Conservation (phyloP, 2,113 vertebrate species). For the Polypterus senegalus region DNA sequence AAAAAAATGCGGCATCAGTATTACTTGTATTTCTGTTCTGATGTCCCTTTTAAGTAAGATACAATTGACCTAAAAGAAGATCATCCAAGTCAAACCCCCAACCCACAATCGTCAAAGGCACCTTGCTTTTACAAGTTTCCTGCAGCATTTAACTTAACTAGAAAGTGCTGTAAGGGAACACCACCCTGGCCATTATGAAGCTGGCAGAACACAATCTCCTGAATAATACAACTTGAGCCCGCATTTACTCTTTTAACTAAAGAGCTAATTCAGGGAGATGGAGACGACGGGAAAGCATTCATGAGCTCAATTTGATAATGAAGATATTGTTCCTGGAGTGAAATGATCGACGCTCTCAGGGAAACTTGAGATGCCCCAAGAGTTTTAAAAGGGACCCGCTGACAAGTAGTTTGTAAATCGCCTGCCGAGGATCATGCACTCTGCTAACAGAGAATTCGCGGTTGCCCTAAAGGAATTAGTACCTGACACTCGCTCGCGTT, state of each 20-base stretch:
- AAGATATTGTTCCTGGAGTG: slow-evolving; percentile 38
- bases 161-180: slow-evolving; percentile 26
- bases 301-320: slow-evolving; percentile 25
- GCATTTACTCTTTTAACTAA: slow-evolving; percentile 8
- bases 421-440: slow-evolving; percentile 29
- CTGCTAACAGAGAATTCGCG: too few species aligned
- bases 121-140: too few species aligned
- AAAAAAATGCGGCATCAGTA: too few species aligned
- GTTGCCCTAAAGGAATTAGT: too few species aligned
- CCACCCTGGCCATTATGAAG: slow-evolving; percentile 21
- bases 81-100: too few species aligned
- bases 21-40: too few species aligned
- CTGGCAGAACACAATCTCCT: slow-evolving; percentile 14
- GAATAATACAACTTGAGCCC: slow-evolving; percentile 23
- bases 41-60: too few species aligned
- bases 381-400: slow-evolving; percentile 42
- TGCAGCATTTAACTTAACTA: not conserved
- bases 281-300: slow-evolving; percentile 21
- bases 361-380: slow-evolving; percentile 45
- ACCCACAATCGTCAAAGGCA: too few species aligned
- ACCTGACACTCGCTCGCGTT: too few species aligned
- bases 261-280: slow-evolving; percentile 3
- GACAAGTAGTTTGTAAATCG: slow-evolving; percentile 44
- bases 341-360: slow-evolving; percentile 39
- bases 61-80: too few species aligned